These are phyloP conservation scores for Trichoplusia ni DNA, from an alignment of 1,140 invertebrate species.

Conservation along the genomic window DNA sequence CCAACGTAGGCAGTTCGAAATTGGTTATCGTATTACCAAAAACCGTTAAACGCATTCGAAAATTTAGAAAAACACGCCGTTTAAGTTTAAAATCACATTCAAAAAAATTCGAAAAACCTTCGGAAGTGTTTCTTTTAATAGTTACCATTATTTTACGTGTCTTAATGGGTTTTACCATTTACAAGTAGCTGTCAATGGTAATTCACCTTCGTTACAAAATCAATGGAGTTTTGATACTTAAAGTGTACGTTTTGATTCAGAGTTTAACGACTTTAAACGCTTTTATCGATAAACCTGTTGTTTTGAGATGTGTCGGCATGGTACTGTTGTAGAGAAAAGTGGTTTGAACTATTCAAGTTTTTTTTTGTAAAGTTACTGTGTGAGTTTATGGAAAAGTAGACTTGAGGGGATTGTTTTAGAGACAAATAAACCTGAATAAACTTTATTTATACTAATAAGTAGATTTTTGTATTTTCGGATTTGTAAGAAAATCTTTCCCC, in stretches of 20 bases:
- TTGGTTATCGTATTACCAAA: too few relatives aligned
- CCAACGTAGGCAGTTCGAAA: too few relatives aligned
- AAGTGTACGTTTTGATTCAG: slow-evolving; percentile 22
- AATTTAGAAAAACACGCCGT: background rate
- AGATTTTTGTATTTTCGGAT: too few relatives aligned
- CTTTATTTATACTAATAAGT: too few relatives aligned
- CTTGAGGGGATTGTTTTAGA: too few relatives aligned
- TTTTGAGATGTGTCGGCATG: background rate
- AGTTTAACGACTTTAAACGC: slow-evolving; percentile 25
- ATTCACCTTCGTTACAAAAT: slow-evolving; percentile 30
- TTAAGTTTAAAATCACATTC: background rate
- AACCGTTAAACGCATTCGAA: too few relatives aligned
- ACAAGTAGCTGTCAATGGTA: slow-evolving; percentile 19
- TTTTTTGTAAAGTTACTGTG: too few relatives aligned
- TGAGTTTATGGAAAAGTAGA: too few relatives aligned
- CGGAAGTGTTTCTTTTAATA: background rate
- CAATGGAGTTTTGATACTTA: background rate
- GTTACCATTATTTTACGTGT: background rate
- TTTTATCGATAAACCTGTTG: slow-evolving; percentile 33
- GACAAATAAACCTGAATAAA: too few relatives aligned
- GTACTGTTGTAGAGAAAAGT: background rate
- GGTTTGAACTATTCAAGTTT: too few relatives aligned
- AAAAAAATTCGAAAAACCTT: background rate
- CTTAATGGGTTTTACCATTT: background rate
- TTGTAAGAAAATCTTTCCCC: too few relatives aligned